A percentile compares a stretch with the other conserved stretches of the same genome.
Conservation (phyloP, 2,797 vertebrate genomes). For the Hydrolagus colliei region DNA sequence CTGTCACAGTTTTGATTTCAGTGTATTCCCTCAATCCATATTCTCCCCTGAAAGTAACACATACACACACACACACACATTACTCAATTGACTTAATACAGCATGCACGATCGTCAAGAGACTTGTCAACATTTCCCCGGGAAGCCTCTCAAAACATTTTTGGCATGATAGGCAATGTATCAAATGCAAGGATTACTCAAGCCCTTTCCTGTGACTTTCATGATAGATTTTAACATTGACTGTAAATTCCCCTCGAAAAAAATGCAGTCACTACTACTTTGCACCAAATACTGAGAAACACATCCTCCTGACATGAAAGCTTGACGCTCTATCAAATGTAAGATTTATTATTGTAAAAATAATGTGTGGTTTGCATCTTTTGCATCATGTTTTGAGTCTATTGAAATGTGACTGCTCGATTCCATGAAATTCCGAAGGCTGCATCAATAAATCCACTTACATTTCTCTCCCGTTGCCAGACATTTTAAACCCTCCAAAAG, state of each 20-base stretch:
- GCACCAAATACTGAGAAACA: too few species aligned
- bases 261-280: too few species aligned
- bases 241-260: too few species aligned
- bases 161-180: too few species aligned
- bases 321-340: too few species aligned
- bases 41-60: conserved; percentile 72
- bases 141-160: too few species aligned
- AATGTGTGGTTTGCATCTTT: not conserved
- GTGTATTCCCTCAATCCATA: conserved; percentile 88
- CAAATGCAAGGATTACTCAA: too few species aligned
- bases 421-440: conserved; percentile 9
- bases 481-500: conserved; percentile 99
- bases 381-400: not conserved
- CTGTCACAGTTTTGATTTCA: conserved; percentile 95
- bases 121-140: too few species aligned
- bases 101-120: too few species aligned
- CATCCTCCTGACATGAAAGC: too few species aligned
- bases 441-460: conserved; percentile 64
- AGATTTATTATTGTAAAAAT: not conserved
- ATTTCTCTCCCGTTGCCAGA: conserved; percentile 98
- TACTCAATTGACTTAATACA: not conserved
- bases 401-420: not conserved
- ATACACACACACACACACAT: not conserved
- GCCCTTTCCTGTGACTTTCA: too few species aligned
- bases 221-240: too few species aligned